Evolutionary conservation across 2,113 vertebrate species (phyloP).

Genomic region (Piaya cayana): DNA sequence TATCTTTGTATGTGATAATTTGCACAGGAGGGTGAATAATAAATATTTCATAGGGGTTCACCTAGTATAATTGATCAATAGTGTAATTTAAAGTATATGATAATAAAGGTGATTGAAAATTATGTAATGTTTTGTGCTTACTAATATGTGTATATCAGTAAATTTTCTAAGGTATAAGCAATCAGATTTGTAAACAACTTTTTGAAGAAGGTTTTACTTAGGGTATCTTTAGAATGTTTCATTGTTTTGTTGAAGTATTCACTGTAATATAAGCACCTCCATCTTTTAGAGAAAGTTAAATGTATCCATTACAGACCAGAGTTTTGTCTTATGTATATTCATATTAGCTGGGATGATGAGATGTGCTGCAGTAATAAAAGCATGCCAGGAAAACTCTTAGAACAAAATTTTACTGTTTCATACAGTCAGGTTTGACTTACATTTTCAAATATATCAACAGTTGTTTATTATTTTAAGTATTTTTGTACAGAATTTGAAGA

Average conservation of each 20-base stretch:
- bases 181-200: not conserved
- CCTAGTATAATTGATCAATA: not conserved
- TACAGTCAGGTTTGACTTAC: not conserved
- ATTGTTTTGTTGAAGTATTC: not conserved
- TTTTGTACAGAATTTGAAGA: not conserved
- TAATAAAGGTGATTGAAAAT: not conserved
- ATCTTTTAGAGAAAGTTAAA: not conserved
- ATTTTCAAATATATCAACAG: not conserved
- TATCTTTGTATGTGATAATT: not conserved
- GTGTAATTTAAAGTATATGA: not conserved
- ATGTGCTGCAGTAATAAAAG: not conserved
- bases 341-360: not conserved
- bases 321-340: not conserved
- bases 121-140: not conserved
- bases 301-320: not conserved
- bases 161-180: not conserved
- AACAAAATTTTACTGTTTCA: not conserved
- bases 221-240: not conserved
- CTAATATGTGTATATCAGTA: not conserved
- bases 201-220: not conserved
- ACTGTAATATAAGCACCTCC: not conserved
- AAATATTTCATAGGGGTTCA: not conserved
- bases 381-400: rapidly evolving
- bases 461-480: not conserved
- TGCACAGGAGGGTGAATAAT: not conserved